phyloP scores from a whole-genome alignment of 1,140 invertebrate species.

The Galendromus occidentalis region DNA sequence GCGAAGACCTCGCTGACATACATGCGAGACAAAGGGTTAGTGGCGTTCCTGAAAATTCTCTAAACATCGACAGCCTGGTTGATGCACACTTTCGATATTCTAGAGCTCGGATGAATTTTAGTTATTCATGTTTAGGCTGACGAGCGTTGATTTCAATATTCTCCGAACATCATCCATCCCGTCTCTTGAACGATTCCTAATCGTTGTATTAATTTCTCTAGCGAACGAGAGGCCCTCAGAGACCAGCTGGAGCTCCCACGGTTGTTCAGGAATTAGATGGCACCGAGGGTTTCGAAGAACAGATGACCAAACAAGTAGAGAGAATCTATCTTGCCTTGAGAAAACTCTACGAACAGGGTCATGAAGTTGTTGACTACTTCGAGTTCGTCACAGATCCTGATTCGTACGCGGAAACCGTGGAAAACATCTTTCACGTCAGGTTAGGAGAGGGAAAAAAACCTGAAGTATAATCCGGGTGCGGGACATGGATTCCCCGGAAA shows the following conservation, averaged over 20 bases:
- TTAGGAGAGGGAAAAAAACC: no score
- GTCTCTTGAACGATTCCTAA: no score
- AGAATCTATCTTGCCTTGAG: not conserved
- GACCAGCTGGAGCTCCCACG: not conserved
- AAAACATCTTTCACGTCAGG: slow-evolving; percentile 2
- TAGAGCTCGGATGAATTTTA: no score
- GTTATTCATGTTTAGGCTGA: no score
- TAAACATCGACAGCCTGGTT: no score
- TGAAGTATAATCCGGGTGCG: no score
- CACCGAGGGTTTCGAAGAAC: not conserved
- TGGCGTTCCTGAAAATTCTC: not conserved
- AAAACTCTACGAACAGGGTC: not conserved
- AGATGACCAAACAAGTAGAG: not conserved
- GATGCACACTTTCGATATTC: no score
- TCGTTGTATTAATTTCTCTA: no score
- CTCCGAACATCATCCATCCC: no score
- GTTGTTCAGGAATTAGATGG: not conserved
- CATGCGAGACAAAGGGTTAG: not conserved
- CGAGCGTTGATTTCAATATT: no score
- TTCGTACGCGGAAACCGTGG: not conserved
- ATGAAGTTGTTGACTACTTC: not conserved
- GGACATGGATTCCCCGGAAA: no score
- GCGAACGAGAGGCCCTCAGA: no score
- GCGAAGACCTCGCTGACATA: not conserved
- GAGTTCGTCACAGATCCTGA: slow-evolving; percentile 4